Percentiles rank a stretch among this genome's conserved stretches.
Conservation (phyloP, 2,797 vertebrate genomes). For the Tokudaia muenninki region DNA sequence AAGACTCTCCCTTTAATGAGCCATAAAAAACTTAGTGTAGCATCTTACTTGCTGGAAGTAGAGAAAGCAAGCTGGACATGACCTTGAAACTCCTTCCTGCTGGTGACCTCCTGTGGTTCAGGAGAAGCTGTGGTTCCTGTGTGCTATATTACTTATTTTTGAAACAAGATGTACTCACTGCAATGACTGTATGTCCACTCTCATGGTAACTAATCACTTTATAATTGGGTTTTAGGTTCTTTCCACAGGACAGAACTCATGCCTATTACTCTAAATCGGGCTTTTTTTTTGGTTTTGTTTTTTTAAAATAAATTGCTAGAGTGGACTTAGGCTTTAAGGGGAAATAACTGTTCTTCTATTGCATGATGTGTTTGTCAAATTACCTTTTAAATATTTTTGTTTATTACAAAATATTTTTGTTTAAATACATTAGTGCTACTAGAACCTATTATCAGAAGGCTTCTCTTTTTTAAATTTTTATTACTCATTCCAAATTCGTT, state of each 20-base stretch:
- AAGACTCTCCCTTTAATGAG: not conserved
- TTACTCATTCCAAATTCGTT: too few species aligned
- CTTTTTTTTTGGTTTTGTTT: too few species aligned
- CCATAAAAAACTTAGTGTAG: not conserved
- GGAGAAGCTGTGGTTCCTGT: not conserved
- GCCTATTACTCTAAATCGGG: not conserved
- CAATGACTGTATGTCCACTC: not conserved
- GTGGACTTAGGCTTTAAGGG: not conserved
- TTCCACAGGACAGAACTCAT: not conserved
- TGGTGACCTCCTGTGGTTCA: not conserved
- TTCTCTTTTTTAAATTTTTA: not conserved
- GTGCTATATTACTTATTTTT: not conserved
- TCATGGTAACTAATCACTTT: not conserved
- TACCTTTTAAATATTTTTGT: not conserved
- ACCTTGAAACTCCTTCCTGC: not conserved
- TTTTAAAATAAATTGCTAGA: too few species aligned
- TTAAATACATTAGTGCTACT: not conserved
- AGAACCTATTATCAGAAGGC: not conserved
- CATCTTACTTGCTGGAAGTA: not conserved
- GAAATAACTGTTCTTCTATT: not conserved
- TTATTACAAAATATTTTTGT: not conserved
- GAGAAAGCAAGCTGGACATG: not conserved
- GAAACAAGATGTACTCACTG: not conserved
- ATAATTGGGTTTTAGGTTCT: not conserved
- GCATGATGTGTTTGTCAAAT: not conserved